These are phyloP conservation scores for Rhagoletis pomonella DNA, from an alignment of 1,140 invertebrate genomes.

Conservation along the genomic window DNA sequence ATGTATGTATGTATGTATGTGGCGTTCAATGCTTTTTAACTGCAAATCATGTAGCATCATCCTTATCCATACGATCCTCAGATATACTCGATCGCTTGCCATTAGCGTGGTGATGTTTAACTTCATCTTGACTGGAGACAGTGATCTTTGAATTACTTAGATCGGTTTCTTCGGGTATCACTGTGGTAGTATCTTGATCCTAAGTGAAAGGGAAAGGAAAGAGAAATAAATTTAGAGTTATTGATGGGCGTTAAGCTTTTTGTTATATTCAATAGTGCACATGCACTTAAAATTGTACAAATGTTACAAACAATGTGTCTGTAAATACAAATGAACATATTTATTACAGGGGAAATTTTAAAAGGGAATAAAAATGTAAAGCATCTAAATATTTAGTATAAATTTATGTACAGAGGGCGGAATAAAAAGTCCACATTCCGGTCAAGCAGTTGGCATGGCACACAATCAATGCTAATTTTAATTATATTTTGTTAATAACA, in stretches of 20 bases:
- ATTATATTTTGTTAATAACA: too few relatives aligned
- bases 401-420: too few relatives aligned
- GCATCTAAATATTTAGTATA: too few relatives aligned
- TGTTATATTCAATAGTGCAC: constrained; percentile 6
- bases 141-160: constrained; percentile 67
- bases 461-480: too few relatives aligned
- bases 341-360: too few relatives aligned
- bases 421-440: too few relatives aligned
- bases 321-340: too few relatives aligned
- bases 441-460: too few relatives aligned
- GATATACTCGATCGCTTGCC: constrained; percentile 58
- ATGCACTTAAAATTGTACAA: background rate
- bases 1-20: background rate
- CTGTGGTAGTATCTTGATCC: constrained; percentile 69
- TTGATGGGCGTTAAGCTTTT: background rate
- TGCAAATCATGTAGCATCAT: constrained; percentile 63
- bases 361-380: too few relatives aligned
- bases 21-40: background rate
- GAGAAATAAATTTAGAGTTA: constrained; percentile 28
- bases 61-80: constrained; percentile 54
- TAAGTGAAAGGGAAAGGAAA: constrained; percentile 51
- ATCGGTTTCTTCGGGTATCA: constrained; percentile 72
- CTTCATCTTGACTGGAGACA: constrained; percentile 60
- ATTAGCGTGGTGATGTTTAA: constrained; percentile 58
- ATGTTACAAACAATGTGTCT: too few relatives aligned